Base-by-base conservation (phyloP, 2,888 invertebrate genomes). In the Hemithea aestivaria region DNA sequence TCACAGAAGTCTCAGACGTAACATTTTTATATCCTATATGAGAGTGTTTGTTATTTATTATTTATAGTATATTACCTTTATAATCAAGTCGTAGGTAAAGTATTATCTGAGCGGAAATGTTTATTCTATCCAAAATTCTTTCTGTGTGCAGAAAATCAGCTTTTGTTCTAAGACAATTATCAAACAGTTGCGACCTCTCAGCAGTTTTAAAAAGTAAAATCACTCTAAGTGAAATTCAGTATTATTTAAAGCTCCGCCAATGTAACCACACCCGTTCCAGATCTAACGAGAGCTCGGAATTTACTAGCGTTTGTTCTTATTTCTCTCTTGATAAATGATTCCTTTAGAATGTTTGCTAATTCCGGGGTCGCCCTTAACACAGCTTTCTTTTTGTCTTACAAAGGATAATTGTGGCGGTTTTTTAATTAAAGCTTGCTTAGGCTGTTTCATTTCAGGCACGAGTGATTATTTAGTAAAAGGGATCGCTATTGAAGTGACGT, bases 241-340 rank as follows among this genome's bases (percentile, higher is more conserved):
- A n/a, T n/a, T n/a, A n/a, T n/a, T n/a, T 16, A 16, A 8, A 22
- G 10, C 64, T 62, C 64, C 56, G 0, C 7, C 37, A 62, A 27
- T 55, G 9, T 1, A 25, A 42, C 56, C 45, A 9, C 44, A 24
- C 42, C 30, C 40, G 32, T 45, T 50, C 53, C 55, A 49, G 35
- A 46, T 39, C 46, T 36, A 43, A 39, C 40, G 36, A 32, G 36
- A 60, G 62, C 66, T 64, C 56, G 64, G 72, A 70, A 71, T 76
- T 69, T 59, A 66, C 65, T 69, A 56, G 56, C 66, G 69, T 68
- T 69, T 67, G 49, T 55, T 57, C 68, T 78, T 78, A 73, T 78
- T 78, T 74, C 53, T 49, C 57, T 48, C 66, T 69, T 79, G 77
- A 81, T 74, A 73, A 79, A 80, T 74, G 72, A 74, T 65, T 65